Percentiles rank a stretch among this genome's conserved stretches.
Conservation (phyloP, 2,797 vertebrate species). For the Cynodonichthys magdalenae region DNA sequence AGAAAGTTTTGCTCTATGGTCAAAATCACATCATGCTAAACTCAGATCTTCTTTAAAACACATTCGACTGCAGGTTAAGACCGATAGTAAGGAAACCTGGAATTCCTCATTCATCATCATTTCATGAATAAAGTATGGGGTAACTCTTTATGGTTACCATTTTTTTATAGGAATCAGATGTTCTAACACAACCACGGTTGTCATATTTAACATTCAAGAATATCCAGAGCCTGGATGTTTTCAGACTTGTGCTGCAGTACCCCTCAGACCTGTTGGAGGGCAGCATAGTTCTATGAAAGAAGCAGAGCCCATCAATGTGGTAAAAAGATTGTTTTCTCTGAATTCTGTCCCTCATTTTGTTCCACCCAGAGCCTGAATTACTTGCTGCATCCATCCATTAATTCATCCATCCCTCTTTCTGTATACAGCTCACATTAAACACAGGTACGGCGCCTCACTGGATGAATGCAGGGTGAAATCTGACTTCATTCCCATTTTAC, state of each 20-base stretch:
- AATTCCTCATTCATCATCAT: conserved; percentile 75
- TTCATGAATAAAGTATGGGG: conserved; percentile 38
- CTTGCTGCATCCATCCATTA: conserved; percentile 76
- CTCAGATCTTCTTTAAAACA: conserved; percentile 47
- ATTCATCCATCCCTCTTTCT: conserved; percentile 63
- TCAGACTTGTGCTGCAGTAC: conserved; percentile 62
- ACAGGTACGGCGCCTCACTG: conserved; percentile 54
- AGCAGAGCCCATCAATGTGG: conserved; percentile 8
- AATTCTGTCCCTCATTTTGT: conserved; percentile 79
- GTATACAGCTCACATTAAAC: conserved; percentile 71
- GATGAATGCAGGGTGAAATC: conserved; percentile 62
- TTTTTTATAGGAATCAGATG: conserved; percentile 6
- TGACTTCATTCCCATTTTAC: conserved; percentile 61
- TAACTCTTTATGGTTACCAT: conserved; percentile 49
- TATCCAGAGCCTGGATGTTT: conserved; percentile 20
- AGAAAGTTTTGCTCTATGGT: conserved; percentile 32
- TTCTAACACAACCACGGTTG: conserved; percentile 3
- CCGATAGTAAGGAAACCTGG: conserved; percentile 51
- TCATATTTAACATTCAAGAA: conserved; percentile 10
- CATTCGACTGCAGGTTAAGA: conserved; percentile 43
- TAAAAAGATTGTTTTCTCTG: conserved; percentile 69
- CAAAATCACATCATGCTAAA: conserved; percentile 41
- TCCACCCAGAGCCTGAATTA: conserved; percentile 77
- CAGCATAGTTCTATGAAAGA: conserved; percentile 75
- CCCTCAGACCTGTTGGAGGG: conserved; percentile 77